Percentiles rank a stretch among this genome's conserved stretches.
Evolutionary conservation across 2,113 vertebrate species (phyloP).

Genomic region (Panthera uncia): DNA sequence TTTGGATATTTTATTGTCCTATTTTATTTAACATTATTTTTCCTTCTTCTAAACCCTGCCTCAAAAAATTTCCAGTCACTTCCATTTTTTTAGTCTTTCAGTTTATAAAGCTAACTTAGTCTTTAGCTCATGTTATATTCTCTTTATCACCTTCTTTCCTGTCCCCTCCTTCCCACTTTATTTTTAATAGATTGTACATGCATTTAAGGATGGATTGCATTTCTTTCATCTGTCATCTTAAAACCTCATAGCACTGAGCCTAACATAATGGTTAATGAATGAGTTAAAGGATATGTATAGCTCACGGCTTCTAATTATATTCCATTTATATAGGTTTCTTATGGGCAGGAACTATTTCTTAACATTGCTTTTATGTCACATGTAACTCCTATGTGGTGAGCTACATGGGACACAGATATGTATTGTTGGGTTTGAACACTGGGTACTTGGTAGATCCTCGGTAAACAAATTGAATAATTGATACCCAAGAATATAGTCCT

Average conservation of each 20-base stretch:
- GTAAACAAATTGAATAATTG: not conserved
- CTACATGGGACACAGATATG: not conserved
- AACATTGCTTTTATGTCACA: not conserved
- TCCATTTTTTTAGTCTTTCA: not conserved
- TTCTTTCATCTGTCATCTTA: not conserved
- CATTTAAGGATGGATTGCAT: not conserved
- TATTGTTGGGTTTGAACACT: not conserved
- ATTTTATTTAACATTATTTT: not conserved
- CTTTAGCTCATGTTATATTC: not conserved
- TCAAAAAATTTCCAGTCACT: not conserved
- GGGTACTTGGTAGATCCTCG: not conserved
- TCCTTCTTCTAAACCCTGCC: not conserved
- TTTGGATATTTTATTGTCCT: slow-evolving; percentile 12
- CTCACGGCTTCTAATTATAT: slow-evolving; percentile 21
- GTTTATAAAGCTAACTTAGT: slow-evolving; percentile 32
- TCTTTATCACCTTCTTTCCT: not conserved
- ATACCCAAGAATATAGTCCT: slow-evolving; percentile 26
- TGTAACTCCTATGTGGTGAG: not conserved
- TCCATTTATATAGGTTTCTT: not conserved
- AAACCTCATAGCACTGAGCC: not conserved
- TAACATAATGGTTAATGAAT: not conserved
- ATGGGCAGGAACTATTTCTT: not conserved
- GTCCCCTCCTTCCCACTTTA: not conserved
- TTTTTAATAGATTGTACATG: slow-evolving; percentile 33
- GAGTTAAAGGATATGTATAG: not conserved